Percentiles rank a stretch among this genome's conserved stretches.
Evolutionary conservation across 2,113 vertebrate genomes (phyloP).

Genomic region (pig (Sus scrofa)): T2T-Sscrofa CM000817.6:104553501-104554000

Average conservation of each 20-base stretch:
- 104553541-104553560: no score
- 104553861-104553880: neutral
- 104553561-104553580: neutral
- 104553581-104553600: neutral
- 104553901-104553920: neutral
- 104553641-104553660: accelerated
- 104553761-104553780: neutral
- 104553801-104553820: neutral
- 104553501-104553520: neutral
- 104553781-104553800: neutral
- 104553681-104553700: neutral
- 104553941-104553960: neutral
- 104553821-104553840: neutral
- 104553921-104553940: neutral
- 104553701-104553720: no score
- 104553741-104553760: neutral
- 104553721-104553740: neutral
- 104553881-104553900: neutral
- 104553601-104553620: accelerated
- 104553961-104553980: neutral
- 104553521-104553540: neutral
- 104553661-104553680: accelerated
- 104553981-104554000: neutral
- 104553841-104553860: neutral
- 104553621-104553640: neutral